Percentiles rank a stretch among this genome's conserved stretches.
These are phyloP conservation scores for Phrynosoma blainvillii DNA, from an alignment of 2,113 vertebrate genomes.

Conservation along the genomic window DNA sequence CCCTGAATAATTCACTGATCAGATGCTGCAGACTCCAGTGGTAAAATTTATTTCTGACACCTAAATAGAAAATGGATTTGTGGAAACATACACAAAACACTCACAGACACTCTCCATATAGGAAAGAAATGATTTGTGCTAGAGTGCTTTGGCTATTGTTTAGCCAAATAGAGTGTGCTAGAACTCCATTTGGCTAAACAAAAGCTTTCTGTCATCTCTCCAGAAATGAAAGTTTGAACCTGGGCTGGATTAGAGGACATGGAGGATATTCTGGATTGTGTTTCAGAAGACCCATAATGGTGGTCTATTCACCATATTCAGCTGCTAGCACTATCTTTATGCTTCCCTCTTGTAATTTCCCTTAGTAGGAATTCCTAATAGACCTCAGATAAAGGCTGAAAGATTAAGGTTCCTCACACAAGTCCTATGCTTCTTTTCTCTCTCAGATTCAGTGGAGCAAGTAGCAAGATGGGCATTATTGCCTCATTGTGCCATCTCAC, in stretches of 20 bases:
- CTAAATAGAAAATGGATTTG: slow-evolving; percentile 80
- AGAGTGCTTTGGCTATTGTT: slow-evolving; percentile 31
- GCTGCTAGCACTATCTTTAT: not conserved
- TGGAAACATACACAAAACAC: slow-evolving; percentile 41
- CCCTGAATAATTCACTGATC: slow-evolving; percentile 89
- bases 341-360: not conserved
- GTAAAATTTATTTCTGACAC: slow-evolving; percentile 89
- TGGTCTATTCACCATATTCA: not conserved
- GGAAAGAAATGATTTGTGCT: slow-evolving; percentile 64
- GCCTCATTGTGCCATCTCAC: too few relatives aligned
- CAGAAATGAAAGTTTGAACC: slow-evolving; percentile 14
- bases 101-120: fast-evolving
- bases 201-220: slow-evolving; percentile 39
- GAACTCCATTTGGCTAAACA: slow-evolving; percentile 41
- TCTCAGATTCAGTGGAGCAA: too few relatives aligned
- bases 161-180: not conserved
- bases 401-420: not conserved
- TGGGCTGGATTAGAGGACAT: fast-evolving
- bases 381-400: not conserved
- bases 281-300: not conserved
- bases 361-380: not conserved
- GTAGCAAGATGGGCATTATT: too few relatives aligned
- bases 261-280: not conserved
- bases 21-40: slow-evolving; percentile 85
- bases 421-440: not conserved